Evolutionary conservation across 2,113 vertebrate genomes (phyloP), one percentile per base, ranked within the genome.

Genomic region (Colinus virginianus): DNA sequence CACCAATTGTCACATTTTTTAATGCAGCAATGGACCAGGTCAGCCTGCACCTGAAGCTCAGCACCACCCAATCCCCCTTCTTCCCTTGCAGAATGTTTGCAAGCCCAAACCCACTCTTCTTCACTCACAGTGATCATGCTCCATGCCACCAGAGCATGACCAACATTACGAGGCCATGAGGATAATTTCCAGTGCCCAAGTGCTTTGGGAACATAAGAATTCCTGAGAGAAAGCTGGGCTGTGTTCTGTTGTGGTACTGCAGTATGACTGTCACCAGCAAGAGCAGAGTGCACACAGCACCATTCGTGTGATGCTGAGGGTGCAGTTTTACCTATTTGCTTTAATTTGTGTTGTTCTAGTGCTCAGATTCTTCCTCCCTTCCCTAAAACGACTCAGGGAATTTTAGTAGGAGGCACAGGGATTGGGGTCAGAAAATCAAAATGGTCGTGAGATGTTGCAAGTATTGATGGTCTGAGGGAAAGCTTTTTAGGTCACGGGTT

Each of bases 1-100:
- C 76, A 77, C 16, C 51, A 83, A 25, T 83, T 81, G 88, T 43
- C 76, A 85, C 72, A 68, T 78, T 94, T 94, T 90, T 91, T 71
- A 83, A 84, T 28, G 28, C 20, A 78, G 45, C 49, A 26, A 19
- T 9, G 51, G 51, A 36, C 30, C 51, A 71, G 78, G 40, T 80
- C 56, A 83, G 69, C 15, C 71, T 53, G 51, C 51, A 53, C 51
- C 23, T 15, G 32, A 81, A 55, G 55, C 22, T 85, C 22, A 46
- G 56, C 83, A 67, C 19, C 17, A 23, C 42, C 22, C 1, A 8
- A 66, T 78, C 21, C 32, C 38, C 19, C 62, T 88, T 53, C 22
- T 30, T 36, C 23, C 55, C 64, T 80, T 90, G n/a, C 48, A 76
- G 56, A 80, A 43, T 0, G 1, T 3, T 14, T 0, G 1, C 55